Conservation (phyloP, 2,113 vertebrate genomes). For the Piliocolobus tephrosceles region DNA sequence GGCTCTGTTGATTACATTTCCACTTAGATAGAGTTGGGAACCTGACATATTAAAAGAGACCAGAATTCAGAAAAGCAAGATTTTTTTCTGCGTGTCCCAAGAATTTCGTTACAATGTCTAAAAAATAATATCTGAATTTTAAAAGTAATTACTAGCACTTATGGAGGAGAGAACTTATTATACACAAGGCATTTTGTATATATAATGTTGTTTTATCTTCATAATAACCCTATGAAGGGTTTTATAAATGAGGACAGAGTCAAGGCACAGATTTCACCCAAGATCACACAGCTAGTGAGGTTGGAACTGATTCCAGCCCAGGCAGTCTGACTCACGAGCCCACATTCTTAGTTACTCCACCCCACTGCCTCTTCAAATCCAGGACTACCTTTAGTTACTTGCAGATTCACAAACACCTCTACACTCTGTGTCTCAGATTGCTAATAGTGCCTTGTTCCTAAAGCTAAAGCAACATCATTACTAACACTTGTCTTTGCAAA, state of each 20-base stretch:
- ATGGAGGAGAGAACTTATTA: background rate
- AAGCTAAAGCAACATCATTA: background rate
- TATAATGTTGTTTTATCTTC: background rate
- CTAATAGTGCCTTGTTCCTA: background rate
- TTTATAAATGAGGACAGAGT: background rate
- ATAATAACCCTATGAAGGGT: background rate
- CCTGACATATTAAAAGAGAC: background rate
- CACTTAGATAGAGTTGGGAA: slow-evolving; percentile 22
- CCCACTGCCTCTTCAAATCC: background rate
- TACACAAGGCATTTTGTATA: background rate
- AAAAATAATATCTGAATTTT: slow-evolving; percentile 35
- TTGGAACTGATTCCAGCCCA: background rate
- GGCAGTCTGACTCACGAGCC: background rate
- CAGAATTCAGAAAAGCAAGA: background rate
- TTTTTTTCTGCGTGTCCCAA: background rate
- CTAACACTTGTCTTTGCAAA: background rate
- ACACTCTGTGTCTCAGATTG: background rate
- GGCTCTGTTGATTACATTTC: slow-evolving; percentile 53
- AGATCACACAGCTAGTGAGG: background rate
- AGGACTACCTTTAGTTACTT: background rate
- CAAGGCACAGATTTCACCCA: background rate
- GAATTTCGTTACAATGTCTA: background rate
- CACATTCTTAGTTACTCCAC: no score
- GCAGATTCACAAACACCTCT: background rate
- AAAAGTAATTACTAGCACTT: background rate